Evolutionary conservation across 2,113 vertebrate genomes (phyloP).

Genomic region (Platycercus adscitus): DNA sequence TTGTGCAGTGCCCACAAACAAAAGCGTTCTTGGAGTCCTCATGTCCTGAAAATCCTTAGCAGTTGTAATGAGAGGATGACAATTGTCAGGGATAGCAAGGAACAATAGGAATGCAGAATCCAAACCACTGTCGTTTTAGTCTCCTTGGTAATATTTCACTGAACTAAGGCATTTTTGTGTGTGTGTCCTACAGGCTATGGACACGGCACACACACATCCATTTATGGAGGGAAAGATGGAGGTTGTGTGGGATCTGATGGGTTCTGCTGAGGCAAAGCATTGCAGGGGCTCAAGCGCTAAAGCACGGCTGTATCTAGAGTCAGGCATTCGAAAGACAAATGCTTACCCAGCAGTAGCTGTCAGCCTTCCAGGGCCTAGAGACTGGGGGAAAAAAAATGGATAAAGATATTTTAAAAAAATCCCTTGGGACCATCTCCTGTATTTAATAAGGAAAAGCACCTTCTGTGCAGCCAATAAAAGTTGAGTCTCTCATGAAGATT

Average conservation of each 20-base stretch:
- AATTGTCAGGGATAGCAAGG: fast-evolving
- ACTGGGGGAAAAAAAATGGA: constrained; percentile 26
- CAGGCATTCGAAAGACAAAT: background rate
- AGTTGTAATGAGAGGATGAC: background rate
- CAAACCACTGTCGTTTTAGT: background rate
- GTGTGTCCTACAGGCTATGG: background rate
- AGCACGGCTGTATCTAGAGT: background rate
- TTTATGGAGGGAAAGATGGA: background rate
- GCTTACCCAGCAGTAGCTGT: background rate
- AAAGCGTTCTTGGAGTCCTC: fast-evolving
- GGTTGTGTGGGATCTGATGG: background rate
- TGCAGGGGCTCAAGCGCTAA: background rate
- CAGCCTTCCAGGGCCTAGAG: background rate
- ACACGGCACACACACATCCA: background rate
- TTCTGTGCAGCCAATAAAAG: constrained; percentile 72
- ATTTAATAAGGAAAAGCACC: constrained; percentile 73
- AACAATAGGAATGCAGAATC: background rate
- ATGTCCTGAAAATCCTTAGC: background rate
- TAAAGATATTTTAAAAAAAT: constrained; percentile 52
- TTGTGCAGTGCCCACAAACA: background rate
- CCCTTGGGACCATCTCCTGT: background rate
- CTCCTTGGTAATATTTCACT: background rate
- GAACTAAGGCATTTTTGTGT: background rate
- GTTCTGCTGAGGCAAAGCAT: background rate
- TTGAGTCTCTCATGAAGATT: constrained; percentile 70